phyloP scores from a whole-genome alignment of 2,113 vertebrate species.

The Psophia crepitans region DNA sequence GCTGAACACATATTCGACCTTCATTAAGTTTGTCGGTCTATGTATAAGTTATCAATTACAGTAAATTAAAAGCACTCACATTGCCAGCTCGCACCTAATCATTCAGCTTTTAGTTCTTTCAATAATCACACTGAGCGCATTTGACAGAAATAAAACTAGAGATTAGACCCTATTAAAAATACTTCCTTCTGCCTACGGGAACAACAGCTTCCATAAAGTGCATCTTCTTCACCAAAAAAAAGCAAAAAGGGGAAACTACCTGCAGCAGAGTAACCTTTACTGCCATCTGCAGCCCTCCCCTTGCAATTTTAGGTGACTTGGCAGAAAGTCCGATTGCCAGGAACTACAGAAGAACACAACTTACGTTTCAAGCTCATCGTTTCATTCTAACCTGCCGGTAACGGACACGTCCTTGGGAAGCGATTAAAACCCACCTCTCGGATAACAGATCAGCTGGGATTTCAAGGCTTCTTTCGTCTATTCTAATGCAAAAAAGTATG shows the following conservation, averaged over 20 bases:
- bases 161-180: not conserved
- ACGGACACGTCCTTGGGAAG: not conserved
- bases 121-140: not conserved
- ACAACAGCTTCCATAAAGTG: not conserved
- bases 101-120: not conserved
- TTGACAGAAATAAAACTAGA: not conserved
- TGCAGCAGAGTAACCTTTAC: not conserved
- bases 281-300: not conserved
- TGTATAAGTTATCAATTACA: not conserved
- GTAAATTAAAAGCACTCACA: conserved; percentile 33
- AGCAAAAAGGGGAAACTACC: not conserved
- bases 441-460: not conserved
- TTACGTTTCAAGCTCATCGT: not conserved
- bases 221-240: not conserved
- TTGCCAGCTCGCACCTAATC: not conserved
- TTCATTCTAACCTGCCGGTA: not conserved
- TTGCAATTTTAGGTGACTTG: not conserved
- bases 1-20: not conserved
- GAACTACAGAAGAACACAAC: not conserved
- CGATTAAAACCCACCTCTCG: not conserved
- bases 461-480: not conserved
- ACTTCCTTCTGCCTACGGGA: not conserved
- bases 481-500: not conserved
- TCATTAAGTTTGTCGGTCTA: not conserved
- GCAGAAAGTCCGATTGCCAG: not conserved